Conservation (phyloP, 1,140 invertebrate species). For the Brachionus asplanchnoidis region DNA sequence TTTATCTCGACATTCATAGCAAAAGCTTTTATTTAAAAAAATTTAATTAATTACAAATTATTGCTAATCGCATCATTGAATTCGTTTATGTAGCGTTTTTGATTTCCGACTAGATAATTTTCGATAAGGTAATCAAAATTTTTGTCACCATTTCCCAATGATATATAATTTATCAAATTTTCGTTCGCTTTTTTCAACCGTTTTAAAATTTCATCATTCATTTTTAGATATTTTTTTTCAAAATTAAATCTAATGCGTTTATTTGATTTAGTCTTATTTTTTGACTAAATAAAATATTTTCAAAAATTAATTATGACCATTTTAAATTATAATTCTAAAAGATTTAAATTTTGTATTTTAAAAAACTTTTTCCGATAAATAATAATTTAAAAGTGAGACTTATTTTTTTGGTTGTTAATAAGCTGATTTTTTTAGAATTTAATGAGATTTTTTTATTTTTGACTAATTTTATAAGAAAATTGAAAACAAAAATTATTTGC, state of each 20-base stretch:
- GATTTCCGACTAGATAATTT: not conserved
- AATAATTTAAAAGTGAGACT: no score
- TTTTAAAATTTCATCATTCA: conserved; percentile 27
- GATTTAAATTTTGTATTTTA: no score
- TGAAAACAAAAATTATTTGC: no score
- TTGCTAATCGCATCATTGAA: conserved; percentile 8
- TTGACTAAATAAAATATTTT: not conserved
- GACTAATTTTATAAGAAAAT: no score
- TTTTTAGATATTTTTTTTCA: not conserved
- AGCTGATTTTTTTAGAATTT: no score
- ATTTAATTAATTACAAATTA: conserved; percentile 8
- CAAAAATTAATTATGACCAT: not conserved
- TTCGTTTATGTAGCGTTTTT: conserved; percentile 2
- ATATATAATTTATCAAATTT: conserved; percentile 17
- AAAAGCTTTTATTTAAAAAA: not conserved
- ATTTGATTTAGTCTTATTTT: not conserved
- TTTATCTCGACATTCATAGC: not conserved
- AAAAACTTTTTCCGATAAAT: no score
- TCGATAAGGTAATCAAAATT: not conserved
- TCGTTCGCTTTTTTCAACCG: not conserved
- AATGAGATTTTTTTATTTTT: no score
- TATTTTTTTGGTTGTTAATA: no score
- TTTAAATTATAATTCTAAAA: no score
- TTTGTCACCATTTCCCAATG: not conserved
- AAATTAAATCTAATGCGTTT: not conserved